These are phyloP conservation scores for Salpingus planirostris DNA, from an alignment of 2,888 invertebrate species.

Conservation along the genomic window DNA sequence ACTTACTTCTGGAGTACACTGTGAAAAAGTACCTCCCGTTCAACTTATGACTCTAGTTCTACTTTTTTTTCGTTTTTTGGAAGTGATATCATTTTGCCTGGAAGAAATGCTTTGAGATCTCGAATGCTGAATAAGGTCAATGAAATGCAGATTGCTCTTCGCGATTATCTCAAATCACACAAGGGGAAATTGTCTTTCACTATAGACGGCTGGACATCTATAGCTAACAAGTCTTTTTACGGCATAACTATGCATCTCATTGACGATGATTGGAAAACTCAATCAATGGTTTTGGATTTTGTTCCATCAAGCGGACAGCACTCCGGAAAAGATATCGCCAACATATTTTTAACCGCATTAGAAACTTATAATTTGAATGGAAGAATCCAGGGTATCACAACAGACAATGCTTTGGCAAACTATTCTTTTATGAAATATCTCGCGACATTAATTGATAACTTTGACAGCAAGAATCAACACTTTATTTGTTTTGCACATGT, in stretches of 20 bases:
- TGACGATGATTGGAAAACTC: slow-evolving; percentile 18
- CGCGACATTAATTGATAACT: background rate
- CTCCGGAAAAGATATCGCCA: slow-evolving; percentile 19
- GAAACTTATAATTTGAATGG: slow-evolving; percentile 1
- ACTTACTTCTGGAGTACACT: slow-evolving; percentile 2
- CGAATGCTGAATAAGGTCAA: slow-evolving; percentile 2
- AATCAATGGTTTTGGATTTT: slow-evolving; percentile 21
- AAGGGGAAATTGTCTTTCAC: slow-evolving; percentile 20
- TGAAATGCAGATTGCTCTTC: slow-evolving; percentile 5
- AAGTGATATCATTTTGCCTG: no score
- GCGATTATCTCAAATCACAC: slow-evolving; percentile 11
- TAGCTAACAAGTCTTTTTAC: slow-evolving; percentile 17
- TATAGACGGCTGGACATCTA: slow-evolving; percentile 22
- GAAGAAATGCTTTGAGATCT: slow-evolving; percentile 7
- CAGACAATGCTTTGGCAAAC: slow-evolving; percentile 5
- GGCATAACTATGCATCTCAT: slow-evolving; percentile 22
- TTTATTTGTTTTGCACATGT: slow-evolving; percentile 10
- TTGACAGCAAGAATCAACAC: slow-evolving; percentile 6
- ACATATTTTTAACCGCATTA: background rate
- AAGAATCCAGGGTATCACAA: slow-evolving; percentile 5
- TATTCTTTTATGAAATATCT: slow-evolving; percentile 4
- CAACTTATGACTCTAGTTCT: no score
- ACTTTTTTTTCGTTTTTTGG: no score
- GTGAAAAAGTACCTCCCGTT: slow-evolving; percentile 2
- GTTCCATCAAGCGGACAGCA: slow-evolving; percentile 19